Evolutionary conservation across 2,888 invertebrate genomes (phyloP).

Genomic region (Homarus gammarus): DNA sequence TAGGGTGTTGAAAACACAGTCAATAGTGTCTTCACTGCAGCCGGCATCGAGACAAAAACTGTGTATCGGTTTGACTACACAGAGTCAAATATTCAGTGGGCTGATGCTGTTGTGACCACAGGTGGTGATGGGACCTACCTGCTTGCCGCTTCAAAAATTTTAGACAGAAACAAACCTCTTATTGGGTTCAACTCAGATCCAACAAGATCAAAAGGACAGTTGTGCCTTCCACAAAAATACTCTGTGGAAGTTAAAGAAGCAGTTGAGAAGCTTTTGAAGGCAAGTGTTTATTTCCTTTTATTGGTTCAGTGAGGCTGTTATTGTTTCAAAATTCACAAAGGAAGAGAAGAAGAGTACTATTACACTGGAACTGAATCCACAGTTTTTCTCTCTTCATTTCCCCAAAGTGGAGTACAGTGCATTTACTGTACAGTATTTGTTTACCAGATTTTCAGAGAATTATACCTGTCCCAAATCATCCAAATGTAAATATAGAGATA

Average conservation of each 20-base stretch:
- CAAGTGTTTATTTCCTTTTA: slow-evolving; percentile 79
- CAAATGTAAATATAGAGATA: too few species aligned
- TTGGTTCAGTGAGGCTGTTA: too few species aligned
- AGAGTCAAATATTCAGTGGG: slow-evolving; percentile 89
- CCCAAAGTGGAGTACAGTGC: too few species aligned
- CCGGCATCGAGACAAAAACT: slow-evolving; percentile 87
- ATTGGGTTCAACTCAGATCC: slow-evolving; percentile 98
- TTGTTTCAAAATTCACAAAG: too few species aligned
- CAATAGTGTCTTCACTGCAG: slow-evolving; percentile 75
- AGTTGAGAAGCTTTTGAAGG: slow-evolving; percentile 87
- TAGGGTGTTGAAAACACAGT: slow-evolving; percentile 75
- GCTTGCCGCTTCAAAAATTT: slow-evolving; percentile 91
- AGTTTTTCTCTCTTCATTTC: too few species aligned
- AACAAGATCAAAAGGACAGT: slow-evolving; percentile 92
- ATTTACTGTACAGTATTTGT: too few species aligned
- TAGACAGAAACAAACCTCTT: slow-evolving; percentile 89
- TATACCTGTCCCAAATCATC: too few species aligned
- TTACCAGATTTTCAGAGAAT: too few species aligned
- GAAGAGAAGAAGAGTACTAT: too few species aligned
- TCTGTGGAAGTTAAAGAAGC: slow-evolving; percentile 89
- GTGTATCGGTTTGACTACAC: slow-evolving; percentile 87
- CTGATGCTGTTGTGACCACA: slow-evolving; percentile 91
- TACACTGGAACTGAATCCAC: too few species aligned
- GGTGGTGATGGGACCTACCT: slow-evolving; percentile 99
- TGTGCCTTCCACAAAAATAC: slow-evolving; percentile 92